Conservation (phyloP, 2,113 vertebrate genomes). For the Natator depressus region DNA sequence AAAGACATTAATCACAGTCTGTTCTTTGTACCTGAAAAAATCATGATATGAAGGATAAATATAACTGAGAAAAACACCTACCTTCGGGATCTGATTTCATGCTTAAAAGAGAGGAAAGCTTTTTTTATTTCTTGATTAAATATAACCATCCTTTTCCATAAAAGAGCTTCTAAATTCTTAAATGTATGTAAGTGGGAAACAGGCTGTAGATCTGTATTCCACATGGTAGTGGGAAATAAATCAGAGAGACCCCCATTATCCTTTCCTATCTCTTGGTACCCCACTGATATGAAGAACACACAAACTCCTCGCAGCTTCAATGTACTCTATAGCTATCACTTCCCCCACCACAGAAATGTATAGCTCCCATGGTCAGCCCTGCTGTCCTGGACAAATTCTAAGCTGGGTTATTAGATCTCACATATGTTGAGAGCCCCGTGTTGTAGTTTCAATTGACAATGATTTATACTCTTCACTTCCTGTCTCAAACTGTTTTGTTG, state of each 20-base stretch:
- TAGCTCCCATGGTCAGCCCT: slow-evolving; percentile 52
- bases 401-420: slow-evolving; percentile 22
- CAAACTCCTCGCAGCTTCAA: slow-evolving; percentile 42
- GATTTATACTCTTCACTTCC: slow-evolving; percentile 8
- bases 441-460: slow-evolving; percentile 1
- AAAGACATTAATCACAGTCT: slow-evolving; percentile 64
- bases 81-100: slow-evolving; percentile 64
- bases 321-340: slow-evolving; percentile 34
- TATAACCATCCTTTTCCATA: slow-evolving; percentile 66
- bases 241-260: slow-evolving; percentile 39
- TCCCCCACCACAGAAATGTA: slow-evolving; percentile 58
- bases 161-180: slow-evolving; percentile 69
- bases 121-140: slow-evolving; percentile 72
- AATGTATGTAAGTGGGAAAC: slow-evolving; percentile 64
- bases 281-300: slow-evolving; percentile 58
- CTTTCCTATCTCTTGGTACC: slow-evolving; percentile 32
- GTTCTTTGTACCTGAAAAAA: slow-evolving; percentile 46
- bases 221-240: slow-evolving; percentile 64
- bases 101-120: slow-evolving; percentile 65
- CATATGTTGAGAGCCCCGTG: background rate
- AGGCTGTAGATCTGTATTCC: slow-evolving; percentile 62
- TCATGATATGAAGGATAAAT: background rate
- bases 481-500: background rate
- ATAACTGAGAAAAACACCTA: slow-evolving; percentile 54
- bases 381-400: slow-evolving; percentile 35